Base-by-base conservation (phyloP, 2,113 vertebrate species). In the Felis chaus region DNA sequence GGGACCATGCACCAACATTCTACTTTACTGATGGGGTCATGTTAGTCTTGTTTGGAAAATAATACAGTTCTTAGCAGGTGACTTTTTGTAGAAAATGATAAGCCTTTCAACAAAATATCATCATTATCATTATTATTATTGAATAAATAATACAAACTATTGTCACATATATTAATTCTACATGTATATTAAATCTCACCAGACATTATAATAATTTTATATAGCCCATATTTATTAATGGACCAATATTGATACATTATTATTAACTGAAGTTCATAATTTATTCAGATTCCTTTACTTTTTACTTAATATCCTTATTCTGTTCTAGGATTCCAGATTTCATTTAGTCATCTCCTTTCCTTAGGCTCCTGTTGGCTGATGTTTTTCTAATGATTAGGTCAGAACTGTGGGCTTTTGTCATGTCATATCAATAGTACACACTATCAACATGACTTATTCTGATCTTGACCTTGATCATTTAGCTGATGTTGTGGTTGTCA, bases 1-100 rank as follows among this genome's bases (percentile, higher is more conserved):
- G 53, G 39, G 29, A 89, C 3, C 8, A 66, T 15, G 2, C 61
- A 39, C n/a, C 10, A 11, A 25, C 13, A 50, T 45, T 76, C 50
- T 78, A 39, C 33, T 91, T 84, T 76, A 89, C 23, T 83, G 45
- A 82, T 5, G 53, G 55, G 7, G 9, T 80, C 31, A 45, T 63
- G 12, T 25, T 83, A 55, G 2, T 91, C 29, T 91, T 48, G 4
- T 68, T 39, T 29, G 39, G 55, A 76, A 86, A 92, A 97, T 61
- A 18, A 73, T 48, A 41, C 21, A 57, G 53, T 84, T 95, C 27
- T 71, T 89, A 91, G 27, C 33, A 73, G 69, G 21, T 79, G 9
- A 11, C n/a, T 92, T 80, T 95, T 82, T 81, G 10, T 78, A 92
- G 65, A 89, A 95, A 92, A 89, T 48, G 19, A 74, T 87, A 95